These are phyloP conservation scores for Bhutanitis thaidina DNA, from an alignment of 2,888 invertebrate genomes.

Conservation along the genomic window DNA sequence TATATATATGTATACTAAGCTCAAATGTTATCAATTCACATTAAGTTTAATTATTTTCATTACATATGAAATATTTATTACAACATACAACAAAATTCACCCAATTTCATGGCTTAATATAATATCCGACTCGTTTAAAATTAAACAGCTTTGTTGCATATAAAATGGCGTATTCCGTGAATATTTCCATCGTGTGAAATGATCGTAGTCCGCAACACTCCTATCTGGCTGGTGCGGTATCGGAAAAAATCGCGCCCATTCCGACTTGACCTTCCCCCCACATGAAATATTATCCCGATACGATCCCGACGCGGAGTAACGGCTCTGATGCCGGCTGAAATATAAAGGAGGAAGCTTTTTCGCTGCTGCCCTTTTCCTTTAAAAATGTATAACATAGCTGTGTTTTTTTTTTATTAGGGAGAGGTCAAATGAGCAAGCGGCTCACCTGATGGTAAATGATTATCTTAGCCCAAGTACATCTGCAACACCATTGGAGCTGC, in stretches of 20 bases:
- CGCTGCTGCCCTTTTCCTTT: neutral
- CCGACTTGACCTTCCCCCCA: slow-evolving; percentile 2
- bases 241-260: slow-evolving; percentile 4
- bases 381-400: neutral
- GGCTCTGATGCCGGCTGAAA: neutral
- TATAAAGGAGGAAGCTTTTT: slow-evolving; percentile 1
- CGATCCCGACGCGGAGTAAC: slow-evolving; percentile 5
- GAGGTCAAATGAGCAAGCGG: too few relatives aligned
- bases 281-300: slow-evolving; percentile 3
- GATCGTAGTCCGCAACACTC: neutral
- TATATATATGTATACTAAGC: too few relatives aligned
- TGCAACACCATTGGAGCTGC: too few relatives aligned
- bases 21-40: too few relatives aligned
- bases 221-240: neutral
- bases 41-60: too few relatives aligned
- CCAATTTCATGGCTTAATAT: too few relatives aligned
- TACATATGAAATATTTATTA: too few relatives aligned
- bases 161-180: neutral
- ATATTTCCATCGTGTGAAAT: neutral
- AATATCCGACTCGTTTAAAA: neutral
- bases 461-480: too few relatives aligned
- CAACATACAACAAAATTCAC: too few relatives aligned
- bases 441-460: too few relatives aligned
- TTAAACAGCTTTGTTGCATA: neutral
- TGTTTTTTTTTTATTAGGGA: too few relatives aligned